phyloP scores from a whole-genome alignment of 2,113 vertebrate genomes.

The Athene noctua region DNA sequence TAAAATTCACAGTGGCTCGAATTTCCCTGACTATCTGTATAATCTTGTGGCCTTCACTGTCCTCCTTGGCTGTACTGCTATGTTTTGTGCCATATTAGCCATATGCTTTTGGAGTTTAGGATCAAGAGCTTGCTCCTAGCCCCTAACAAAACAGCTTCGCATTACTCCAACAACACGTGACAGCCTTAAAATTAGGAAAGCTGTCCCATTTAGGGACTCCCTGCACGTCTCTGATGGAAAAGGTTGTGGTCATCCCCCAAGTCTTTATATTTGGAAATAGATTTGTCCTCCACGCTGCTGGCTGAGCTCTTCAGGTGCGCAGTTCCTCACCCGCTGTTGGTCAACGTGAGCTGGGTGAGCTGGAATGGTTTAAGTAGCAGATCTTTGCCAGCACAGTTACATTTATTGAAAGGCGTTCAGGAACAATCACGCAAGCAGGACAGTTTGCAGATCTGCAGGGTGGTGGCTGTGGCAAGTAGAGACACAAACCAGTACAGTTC shows the following conservation, averaged over 20 bases:
- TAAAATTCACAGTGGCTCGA: neutral
- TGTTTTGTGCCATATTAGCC: neutral
- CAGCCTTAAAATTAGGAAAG: neutral
- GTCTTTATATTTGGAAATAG: neutral
- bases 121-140: neutral
- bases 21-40: neutral
- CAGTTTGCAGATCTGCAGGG: neutral
- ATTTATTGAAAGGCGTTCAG: neutral
- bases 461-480: neutral
- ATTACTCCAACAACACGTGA: rapidly evolving
- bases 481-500: neutral
- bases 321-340: neutral
- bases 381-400: neutral
- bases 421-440: rapidly evolving
- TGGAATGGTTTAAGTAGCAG: neutral
- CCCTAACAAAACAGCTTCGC: neutral
- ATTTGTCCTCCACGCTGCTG: neutral
- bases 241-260: neutral
- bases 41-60: neutral
- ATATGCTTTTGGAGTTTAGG: neutral
- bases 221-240: neutral
- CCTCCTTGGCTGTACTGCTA: neutral
- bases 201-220: too few relatives aligned
- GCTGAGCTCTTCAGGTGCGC: neutral
- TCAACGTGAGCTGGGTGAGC: rapidly evolving